phyloP scores from a whole-genome alignment of 2,113 vertebrate genomes.

The Tupaia tana region DNA sequence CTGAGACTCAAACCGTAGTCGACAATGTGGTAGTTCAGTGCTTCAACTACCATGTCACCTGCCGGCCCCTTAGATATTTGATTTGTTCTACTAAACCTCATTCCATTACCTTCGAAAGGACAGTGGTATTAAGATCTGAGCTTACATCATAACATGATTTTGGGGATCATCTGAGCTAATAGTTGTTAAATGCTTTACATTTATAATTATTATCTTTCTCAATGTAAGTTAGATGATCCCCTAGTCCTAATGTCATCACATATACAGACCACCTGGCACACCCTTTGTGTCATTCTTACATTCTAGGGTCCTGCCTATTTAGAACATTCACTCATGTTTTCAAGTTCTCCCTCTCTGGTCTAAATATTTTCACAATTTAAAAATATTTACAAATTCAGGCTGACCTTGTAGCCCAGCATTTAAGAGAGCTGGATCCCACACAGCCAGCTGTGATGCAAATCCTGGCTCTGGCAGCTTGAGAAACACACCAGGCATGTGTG shows the following conservation, averaged over 20 bases:
- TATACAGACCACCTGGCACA: background rate
- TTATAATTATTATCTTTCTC: background rate
- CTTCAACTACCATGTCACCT: too few species aligned
- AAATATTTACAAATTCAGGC: background rate
- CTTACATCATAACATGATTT: background rate
- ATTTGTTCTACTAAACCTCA: background rate
- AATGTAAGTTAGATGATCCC: background rate
- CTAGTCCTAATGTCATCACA: background rate
- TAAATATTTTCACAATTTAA: slow-evolving; percentile 13
- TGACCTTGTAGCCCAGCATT: too few species aligned
- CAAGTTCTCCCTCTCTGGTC: background rate
- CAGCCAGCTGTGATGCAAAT: too few species aligned
- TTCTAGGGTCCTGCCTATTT: background rate
- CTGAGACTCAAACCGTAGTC: too few species aligned
- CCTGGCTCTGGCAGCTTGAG: too few species aligned
- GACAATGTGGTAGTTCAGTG: too few species aligned
- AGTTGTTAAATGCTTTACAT: background rate
- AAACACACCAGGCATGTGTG: too few species aligned
- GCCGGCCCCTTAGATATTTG: too few species aligned
- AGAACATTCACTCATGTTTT: background rate
- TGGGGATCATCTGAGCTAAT: background rate
- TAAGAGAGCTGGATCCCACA: too few species aligned
- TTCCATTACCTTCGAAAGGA: background rate
- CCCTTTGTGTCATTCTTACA: background rate
- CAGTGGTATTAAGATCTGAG: background rate